Evolutionary conservation across 2,797 vertebrate genomes (phyloP).

Genomic region (Eutrigla gurnardus): DNA sequence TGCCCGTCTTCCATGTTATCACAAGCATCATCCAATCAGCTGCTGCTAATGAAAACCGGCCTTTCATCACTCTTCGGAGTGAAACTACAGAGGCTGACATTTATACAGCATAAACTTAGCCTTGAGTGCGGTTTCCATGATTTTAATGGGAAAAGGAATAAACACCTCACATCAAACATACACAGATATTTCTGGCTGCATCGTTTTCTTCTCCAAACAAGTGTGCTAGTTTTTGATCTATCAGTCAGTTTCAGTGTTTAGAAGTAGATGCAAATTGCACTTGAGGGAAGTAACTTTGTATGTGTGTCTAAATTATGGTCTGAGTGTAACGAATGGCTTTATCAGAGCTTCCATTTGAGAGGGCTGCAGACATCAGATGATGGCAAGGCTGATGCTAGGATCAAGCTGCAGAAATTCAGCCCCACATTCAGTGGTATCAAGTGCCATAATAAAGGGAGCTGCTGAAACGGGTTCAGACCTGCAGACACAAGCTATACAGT

Average conservation of each 20-base stretch:
- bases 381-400: slow-evolving; percentile 24
- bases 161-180: slow-evolving; percentile 50
- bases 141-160: slow-evolving; percentile 37
- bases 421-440: slow-evolving; percentile 23
- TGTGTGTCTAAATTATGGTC: slow-evolving; percentile 56
- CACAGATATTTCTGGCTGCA: slow-evolving; percentile 29
- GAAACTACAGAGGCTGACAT: slow-evolving; percentile 34
- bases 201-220: slow-evolving; percentile 32
- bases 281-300: slow-evolving; percentile 50
- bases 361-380: slow-evolving; percentile 52
- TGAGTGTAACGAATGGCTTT: slow-evolving; percentile 62
- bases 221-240: slow-evolving; percentile 45
- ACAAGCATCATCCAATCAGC: slow-evolving; percentile 45
- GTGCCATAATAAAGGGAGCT: slow-evolving; percentile 9
- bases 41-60: slow-evolving; percentile 40
- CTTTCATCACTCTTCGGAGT: slow-evolving; percentile 40
- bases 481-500: neutral
- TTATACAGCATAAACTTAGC: slow-evolving; percentile 40
- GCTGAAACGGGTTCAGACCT: neutral
- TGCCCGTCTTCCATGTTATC: slow-evolving; percentile 44
- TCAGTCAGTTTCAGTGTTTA: slow-evolving; percentile 39
- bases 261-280: slow-evolving; percentile 50
- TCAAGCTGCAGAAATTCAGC: slow-evolving; percentile 31
- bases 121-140: slow-evolving; percentile 27
- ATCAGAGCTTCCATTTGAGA: slow-evolving; percentile 58